A percentile compares a stretch with the other conserved stretches of the same genome.
Evolutionary conservation across 2,113 vertebrate genomes (phyloP).

Genomic region (Bubo scandiacus): DNA sequence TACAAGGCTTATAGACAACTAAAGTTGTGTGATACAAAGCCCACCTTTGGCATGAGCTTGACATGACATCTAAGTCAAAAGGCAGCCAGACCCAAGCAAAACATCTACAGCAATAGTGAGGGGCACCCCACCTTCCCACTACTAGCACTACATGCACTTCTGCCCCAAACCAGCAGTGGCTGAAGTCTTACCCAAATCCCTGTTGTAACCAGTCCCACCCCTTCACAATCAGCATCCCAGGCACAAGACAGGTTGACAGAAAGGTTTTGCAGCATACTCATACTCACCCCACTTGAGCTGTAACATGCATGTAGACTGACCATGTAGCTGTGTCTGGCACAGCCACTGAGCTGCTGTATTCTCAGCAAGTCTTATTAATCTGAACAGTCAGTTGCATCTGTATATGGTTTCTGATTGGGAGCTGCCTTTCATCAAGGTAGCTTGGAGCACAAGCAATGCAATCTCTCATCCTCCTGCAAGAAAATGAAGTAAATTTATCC

Average conservation of each 20-base stretch:
- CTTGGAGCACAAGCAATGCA: background rate
- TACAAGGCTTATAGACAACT: background rate
- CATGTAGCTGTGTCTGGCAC: background rate
- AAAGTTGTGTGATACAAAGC: background rate
- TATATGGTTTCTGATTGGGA: background rate
- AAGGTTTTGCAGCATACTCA: background rate
- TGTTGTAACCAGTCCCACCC: background rate
- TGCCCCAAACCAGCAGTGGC: background rate
- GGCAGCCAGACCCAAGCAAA: background rate
- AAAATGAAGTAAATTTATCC: background rate
- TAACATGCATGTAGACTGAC: background rate
- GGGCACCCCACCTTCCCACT: background rate
- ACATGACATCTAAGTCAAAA: background rate
- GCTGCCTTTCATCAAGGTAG: background rate
- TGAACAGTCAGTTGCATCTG: background rate
- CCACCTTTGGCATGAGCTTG: background rate
- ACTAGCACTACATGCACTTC: background rate
- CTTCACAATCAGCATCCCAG: background rate
- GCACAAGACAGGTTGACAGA: background rate
- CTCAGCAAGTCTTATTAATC: background rate
- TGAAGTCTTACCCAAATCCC: background rate
- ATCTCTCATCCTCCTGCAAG: background rate
- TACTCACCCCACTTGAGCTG: background rate
- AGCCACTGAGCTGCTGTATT: background rate
- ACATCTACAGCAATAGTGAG: background rate